Conservation (phyloP, 2,797 vertebrate species). For the Danio kyathit region DNA sequence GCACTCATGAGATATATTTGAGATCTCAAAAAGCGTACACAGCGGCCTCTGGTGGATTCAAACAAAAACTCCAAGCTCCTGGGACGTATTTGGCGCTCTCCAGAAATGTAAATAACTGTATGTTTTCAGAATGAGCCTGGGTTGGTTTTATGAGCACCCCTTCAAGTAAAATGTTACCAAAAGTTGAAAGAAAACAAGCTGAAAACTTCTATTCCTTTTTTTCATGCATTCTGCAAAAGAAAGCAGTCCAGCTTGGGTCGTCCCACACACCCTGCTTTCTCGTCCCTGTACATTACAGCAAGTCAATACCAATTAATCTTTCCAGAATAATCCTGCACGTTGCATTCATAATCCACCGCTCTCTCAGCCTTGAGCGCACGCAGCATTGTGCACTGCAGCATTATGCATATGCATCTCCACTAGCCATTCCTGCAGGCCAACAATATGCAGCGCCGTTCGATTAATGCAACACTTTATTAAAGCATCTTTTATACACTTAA, state of each 20-base stretch:
- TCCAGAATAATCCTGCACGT: not conserved
- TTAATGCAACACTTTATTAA: slow-evolving; percentile 63
- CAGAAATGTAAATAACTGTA: no score
- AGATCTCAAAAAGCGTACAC: no score
- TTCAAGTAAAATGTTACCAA: no score
- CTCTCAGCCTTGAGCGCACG: not conserved
- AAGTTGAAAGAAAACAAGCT: no score
- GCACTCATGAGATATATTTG: no score
- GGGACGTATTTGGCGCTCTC: no score
- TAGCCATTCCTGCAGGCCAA: not conserved
- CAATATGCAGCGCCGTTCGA: slow-evolving; percentile 47
- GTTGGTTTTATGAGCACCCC: no score
- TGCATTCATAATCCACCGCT: slow-evolving; percentile 7
- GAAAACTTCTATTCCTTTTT: not conserved
- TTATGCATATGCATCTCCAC: slow-evolving; percentile 2
- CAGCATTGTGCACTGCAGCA: not conserved
- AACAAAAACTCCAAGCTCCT: no score
- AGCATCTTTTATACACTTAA: slow-evolving; percentile 61
- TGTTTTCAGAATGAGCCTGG: no score
- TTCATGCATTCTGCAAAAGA: not conserved
- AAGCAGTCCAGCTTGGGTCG: not conserved
- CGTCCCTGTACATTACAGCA: not conserved
- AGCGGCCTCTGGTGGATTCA: no score
- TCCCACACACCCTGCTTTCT: not conserved
- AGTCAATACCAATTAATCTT: slow-evolving; percentile 19